Evolutionary conservation across 2,113 vertebrate genomes (phyloP), one percentile per base, ranked within the genome.

Genomic region (Centropus unirufus): DNA sequence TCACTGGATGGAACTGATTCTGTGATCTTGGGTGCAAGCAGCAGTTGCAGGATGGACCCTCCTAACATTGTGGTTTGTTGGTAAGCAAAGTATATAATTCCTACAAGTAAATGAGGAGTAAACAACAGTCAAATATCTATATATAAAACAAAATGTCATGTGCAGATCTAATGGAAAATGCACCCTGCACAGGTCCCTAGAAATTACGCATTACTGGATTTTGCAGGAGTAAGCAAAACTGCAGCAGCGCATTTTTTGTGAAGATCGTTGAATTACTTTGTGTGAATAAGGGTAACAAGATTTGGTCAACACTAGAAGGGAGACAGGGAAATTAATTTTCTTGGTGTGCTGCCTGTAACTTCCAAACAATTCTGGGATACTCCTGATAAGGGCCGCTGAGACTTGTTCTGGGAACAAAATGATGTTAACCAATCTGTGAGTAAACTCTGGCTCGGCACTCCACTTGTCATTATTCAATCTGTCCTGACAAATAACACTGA

Each of bases 351-450:
- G 89, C 81, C 57, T 94, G 69, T 83, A 94, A 90, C 88, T 96
- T 95, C 90, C 80, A 89, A 69, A 85, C 55, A 79, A 62, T 95
- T 94, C 85, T 84, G 70, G 62, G 90, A 76, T 61, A 39, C 62
- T 93, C 89, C 59, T 78, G 95, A 94, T 96, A 97, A 97, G 91
- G 92, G 78, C 92, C 67, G 16, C 39, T 77, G 86, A 93, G 92
- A 84, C 74, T 70, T 95, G 63, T 78, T 83, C 82, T 90, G 89
- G 86, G 89, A 97, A 84, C 69, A 91, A 96, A 95, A 94, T 68
- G 62, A 89, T 92, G 67, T 62, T 91, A 64, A 91, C 92, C 95
- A 87, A 70, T 95, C 93, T 96, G 82, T 57, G 64, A 95, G 93
- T 92, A 87, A 93, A 97, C 85, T 91, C 78, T 6, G 2, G 66